Conservation (phyloP, 35 echinoderm and acorn worm genomes). For the Lytechinus variegatus region DNA sequence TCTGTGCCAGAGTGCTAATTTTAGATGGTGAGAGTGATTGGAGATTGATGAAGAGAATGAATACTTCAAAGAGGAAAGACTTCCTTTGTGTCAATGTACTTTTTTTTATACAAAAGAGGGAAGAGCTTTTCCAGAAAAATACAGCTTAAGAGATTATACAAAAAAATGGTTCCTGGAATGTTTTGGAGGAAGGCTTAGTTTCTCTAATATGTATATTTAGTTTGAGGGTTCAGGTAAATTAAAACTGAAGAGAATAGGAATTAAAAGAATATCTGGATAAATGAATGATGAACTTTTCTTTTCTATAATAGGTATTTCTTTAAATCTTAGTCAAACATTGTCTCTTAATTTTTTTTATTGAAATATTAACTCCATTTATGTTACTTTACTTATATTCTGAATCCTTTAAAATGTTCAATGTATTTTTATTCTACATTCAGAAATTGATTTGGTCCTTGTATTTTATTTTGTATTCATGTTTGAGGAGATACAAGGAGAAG, state of each 20-base stretch:
- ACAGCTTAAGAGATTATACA: background rate
- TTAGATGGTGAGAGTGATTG: background rate
- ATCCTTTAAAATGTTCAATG: too few species aligned
- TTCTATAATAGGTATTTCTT: too few species aligned
- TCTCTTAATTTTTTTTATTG: too few species aligned
- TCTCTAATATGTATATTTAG: background rate
- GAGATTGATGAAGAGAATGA: background rate
- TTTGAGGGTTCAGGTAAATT: too few species aligned
- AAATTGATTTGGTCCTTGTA: too few species aligned
- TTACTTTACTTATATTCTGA: too few species aligned
- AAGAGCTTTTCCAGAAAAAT: background rate
- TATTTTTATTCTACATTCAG: too few species aligned
- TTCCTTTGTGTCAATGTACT: conserved; percentile 11
- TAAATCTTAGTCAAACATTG: too few species aligned
- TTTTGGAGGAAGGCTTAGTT: background rate
- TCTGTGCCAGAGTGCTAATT: conserved; percentile 17
- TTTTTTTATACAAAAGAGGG: background rate
- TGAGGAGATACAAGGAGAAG: background rate
- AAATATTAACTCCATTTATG: too few species aligned
- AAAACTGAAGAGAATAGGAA: too few species aligned
- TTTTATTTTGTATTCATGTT: background rate
- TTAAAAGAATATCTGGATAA: too few species aligned
- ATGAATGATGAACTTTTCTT: too few species aligned
- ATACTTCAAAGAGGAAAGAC: background rate
- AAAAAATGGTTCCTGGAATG: background rate